Evolutionary conservation across 2,113 vertebrate species (phyloP).

Genomic region (Saccopteryx leptura): DNA sequence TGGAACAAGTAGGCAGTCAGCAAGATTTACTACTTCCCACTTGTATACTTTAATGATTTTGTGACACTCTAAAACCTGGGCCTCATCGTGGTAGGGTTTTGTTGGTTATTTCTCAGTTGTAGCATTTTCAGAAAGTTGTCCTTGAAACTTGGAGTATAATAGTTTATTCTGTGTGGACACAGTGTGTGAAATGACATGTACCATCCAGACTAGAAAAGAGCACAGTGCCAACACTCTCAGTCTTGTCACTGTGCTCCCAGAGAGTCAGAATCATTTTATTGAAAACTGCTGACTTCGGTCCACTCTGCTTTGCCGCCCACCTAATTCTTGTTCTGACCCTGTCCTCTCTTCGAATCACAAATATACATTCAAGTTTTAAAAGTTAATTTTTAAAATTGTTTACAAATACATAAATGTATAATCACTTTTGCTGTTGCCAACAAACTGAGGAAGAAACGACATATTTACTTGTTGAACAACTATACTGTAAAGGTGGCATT

Average conservation of each 20-base stretch:
- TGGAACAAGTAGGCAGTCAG: not conserved
- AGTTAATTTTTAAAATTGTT: not conserved
- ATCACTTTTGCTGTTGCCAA: constrained; percentile 25
- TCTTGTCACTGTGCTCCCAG: not conserved
- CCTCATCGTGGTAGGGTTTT: not conserved
- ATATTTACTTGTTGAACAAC: not conserved
- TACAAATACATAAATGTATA: not conserved
- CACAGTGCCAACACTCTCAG: too few relatives aligned
- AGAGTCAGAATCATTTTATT: not conserved
- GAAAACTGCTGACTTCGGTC: not conserved
- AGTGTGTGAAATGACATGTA: not conserved
- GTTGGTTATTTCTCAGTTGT: not conserved
- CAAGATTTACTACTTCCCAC: not conserved
- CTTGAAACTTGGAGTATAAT: constrained; percentile 7
- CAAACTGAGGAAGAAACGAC: not conserved
- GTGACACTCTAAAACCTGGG: not conserved
- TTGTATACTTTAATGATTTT: not conserved
- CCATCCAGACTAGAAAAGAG: not conserved
- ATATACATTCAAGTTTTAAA: not conserved
- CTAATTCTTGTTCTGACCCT: not conserved
- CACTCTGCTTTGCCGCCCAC: not conserved
- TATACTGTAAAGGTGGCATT: not conserved
- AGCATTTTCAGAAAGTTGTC: constrained; percentile 36
- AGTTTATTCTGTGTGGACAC: not conserved
- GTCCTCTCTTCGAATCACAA: not conserved